Base-by-base conservation (phyloP, 1,140 invertebrate species). In the Pseudomyrmex sp. region DNA sequence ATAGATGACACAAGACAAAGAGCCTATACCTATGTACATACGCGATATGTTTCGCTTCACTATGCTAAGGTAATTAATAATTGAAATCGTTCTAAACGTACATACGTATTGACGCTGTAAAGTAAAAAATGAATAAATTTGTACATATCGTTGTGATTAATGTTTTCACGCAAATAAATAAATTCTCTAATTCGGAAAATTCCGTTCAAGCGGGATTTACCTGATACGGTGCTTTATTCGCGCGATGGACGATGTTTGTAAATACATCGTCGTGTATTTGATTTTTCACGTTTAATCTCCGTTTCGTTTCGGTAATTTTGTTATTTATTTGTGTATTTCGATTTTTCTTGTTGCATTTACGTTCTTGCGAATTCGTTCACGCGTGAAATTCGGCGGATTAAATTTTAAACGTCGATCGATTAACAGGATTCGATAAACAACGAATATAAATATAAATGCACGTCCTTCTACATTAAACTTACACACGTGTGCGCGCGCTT, bases 51-150 rank as follows among this genome's bases (percentile, higher is more conserved):
- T 35, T 35, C 5, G 35, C 5, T 35, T 35, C 7, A 35, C 5
- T 35, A 35, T 7, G 5, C 35, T 5, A 35, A 35, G 0, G 35
- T 35, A 35, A 35, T 35, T 35, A 35, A 35, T 35, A 35, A 35
- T 5, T 35, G 5, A 35, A 35, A 35, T 35, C 35, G 35, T 35
- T 35, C 5, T 35, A 35, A 35, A 35, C 35, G 35, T 7, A 35
- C 35, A 35, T 35, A 35, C 5, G 35, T 35, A 4, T 3, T 3
- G 46, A 52, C 4, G 20, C 48, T 13, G 20, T 10, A 13, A 56
- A 56, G n/a, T 54, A 26, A 18, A 79, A 23, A 48, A 48, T 23
- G 46, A 35, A 35, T 35, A 68, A 76, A 50, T 20, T 65, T n/a
- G 35, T 7, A 7, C 2, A n/a, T 13, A 63, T 61, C 10, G 9